phyloP scores from a whole-genome alignment of 1,140 invertebrate species.

The Brachionus calyciflorus region DNA sequence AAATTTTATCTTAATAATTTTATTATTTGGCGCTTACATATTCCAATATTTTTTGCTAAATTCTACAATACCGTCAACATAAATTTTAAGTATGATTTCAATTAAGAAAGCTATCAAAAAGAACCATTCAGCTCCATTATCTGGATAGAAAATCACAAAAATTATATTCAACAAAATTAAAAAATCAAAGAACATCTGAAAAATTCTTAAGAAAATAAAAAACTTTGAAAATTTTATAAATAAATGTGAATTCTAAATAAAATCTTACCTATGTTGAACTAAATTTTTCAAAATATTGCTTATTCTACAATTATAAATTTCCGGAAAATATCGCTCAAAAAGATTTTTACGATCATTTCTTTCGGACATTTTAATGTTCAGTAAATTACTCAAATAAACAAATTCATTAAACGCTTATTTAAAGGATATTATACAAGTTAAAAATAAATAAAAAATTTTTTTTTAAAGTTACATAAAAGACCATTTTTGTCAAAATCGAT shows the following conservation, averaged over 20 bases:
- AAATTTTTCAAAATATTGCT: constrained; percentile 55
- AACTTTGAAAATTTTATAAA: background rate
- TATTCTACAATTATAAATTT: constrained; percentile 55
- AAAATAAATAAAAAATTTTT: background rate
- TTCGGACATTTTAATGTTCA: constrained; percentile 62
- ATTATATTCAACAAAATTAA: constrained; percentile 64
- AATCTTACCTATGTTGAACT: constrained; percentile 60
- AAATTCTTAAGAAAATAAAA: constrained; percentile 48
- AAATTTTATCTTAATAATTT: constrained; percentile 8
- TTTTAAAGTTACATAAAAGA: constrained; percentile 52
- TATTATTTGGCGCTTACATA: constrained; percentile 56
- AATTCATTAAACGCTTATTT: constrained; percentile 61
- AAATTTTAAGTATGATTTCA: constrained; percentile 63
- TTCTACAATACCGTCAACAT: constrained; percentile 58
- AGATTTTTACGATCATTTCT: constrained; percentile 59
- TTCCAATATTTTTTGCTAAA: constrained; percentile 63
- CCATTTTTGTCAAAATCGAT: constrained; percentile 59
- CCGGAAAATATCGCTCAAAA: constrained; percentile 54
- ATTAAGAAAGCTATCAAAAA: constrained; percentile 62
- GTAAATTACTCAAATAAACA: constrained; percentile 61
- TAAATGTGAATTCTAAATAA: background rate
- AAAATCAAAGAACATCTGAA: constrained; percentile 63
- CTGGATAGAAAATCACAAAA: constrained; percentile 61
- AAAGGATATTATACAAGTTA: too few relatives aligned
- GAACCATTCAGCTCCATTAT: constrained; percentile 57